These are phyloP conservation scores for Enteromius fasciolatus DNA, from an alignment of 2,797 vertebrate species.

Conservation along the genomic window DNA sequence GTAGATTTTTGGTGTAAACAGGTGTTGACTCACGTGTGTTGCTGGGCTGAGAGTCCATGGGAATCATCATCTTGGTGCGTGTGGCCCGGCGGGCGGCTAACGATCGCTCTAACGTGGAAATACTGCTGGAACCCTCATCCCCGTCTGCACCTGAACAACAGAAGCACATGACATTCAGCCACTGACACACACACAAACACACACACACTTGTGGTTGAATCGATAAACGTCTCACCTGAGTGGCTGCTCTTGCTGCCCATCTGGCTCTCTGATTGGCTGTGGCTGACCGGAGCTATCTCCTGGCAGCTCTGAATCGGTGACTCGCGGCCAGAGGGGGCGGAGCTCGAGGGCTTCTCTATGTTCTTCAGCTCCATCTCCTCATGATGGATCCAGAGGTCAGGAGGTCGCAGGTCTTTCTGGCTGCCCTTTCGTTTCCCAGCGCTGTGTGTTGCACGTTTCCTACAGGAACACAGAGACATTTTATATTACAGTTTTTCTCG, in stretches of 20 bases:
- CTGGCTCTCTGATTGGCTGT: conserved; percentile 92
- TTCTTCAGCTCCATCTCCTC: conserved; percentile 98
- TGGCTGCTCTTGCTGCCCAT: conserved; percentile 92
- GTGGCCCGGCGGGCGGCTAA: conserved; percentile 86
- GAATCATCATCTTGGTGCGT: conserved; percentile 92
- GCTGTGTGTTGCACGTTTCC: conserved; percentile 90
- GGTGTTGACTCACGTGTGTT: conserved; percentile 83
- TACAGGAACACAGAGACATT: conserved; percentile 56
- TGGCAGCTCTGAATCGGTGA: conserved; percentile 89
- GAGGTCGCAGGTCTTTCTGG: conserved; percentile 93
- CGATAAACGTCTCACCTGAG: conserved; percentile 74
- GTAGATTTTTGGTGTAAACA: background rate
- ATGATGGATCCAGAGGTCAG: conserved; percentile 96
- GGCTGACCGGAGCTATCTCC: conserved; percentile 88
- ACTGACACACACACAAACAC: background rate
- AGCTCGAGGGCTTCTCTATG: conserved; percentile 85
- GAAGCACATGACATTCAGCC: background rate
- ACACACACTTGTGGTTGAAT: background rate
- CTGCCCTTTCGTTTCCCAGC: conserved; percentile 90
- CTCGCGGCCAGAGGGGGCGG: conserved; percentile 79
- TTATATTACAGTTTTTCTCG: no score
- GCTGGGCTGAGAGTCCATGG: conserved; percentile 90
- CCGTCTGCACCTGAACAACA: conserved; percentile 78
- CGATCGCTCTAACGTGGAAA: conserved; percentile 90
- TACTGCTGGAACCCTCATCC: conserved; percentile 88